Percentiles rank a stretch among this genome's conserved stretches.
phyloP scores from a whole-genome alignment of 2,888 invertebrate genomes.

The Philopedon plagiatum region DNA sequence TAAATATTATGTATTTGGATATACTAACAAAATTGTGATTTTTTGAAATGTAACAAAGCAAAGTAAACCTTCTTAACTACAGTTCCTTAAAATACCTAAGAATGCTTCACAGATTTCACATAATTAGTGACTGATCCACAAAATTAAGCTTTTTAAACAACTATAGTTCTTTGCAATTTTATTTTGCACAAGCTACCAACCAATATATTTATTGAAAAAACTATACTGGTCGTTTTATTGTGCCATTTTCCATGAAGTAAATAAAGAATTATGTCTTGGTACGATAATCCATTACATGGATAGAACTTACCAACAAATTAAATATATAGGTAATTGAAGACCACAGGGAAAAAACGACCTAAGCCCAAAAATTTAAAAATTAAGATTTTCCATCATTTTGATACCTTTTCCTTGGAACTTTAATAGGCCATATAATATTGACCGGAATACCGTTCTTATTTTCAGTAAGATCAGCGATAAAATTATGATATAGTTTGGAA shows the following conservation, averaged over 20 bases:
- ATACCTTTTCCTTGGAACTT: too few species aligned
- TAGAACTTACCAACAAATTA: too few species aligned
- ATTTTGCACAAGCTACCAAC: conserved; percentile 72
- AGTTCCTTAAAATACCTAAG: conserved; percentile 34
- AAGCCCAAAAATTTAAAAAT: too few species aligned
- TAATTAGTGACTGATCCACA: conserved; percentile 61
- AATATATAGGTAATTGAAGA: too few species aligned
- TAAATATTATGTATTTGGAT: too few species aligned
- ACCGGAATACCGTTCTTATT: too few species aligned
- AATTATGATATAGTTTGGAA: too few species aligned
- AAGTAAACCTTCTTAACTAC: conserved; percentile 19
- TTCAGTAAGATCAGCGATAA: too few species aligned
- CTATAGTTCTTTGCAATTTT: conserved; percentile 56
- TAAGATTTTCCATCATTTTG: too few species aligned
- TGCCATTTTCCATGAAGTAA: conserved; percentile 58
- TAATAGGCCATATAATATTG: too few species aligned
- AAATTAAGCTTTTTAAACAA: conserved; percentile 52
- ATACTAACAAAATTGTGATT: too few species aligned
- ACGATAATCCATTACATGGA: not conserved
- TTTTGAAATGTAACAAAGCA: conserved; percentile 24
- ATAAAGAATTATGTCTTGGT: conserved; percentile 7
- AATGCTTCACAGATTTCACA: conserved; percentile 63
- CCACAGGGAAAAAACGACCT: too few species aligned
- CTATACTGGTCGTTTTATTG: conserved; percentile 67
- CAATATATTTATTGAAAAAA: conserved; percentile 58